phyloP scores from a whole-genome alignment of 2,797 vertebrate species.

The Halcyon leucocephala region DNA sequence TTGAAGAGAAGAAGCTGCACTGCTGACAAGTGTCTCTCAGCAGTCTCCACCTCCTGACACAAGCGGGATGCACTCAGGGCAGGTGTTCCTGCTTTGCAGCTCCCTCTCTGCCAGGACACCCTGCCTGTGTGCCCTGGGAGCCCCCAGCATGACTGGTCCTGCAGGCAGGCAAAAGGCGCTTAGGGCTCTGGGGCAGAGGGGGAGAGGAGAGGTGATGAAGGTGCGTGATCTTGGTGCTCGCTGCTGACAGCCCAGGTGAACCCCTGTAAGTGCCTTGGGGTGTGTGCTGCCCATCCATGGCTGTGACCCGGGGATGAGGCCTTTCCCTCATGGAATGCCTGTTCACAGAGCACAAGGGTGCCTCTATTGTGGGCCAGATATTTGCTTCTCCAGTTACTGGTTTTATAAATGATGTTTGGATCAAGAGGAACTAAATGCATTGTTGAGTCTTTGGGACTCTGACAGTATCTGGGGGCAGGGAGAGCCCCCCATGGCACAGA shows the following conservation, averaged over 20 bases:
- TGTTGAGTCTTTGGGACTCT: not conserved
- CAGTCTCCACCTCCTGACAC: not conserved
- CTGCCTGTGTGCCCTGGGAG: accelerated
- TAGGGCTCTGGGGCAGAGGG: not conserved
- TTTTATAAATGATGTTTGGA: not conserved
- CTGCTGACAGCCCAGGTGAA: not conserved
- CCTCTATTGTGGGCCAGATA: not conserved
- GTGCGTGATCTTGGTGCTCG: accelerated
- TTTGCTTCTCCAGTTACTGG: not conserved
- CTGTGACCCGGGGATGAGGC: not conserved
- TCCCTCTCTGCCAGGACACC: not conserved
- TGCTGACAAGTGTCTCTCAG: slow-evolving; percentile 35
- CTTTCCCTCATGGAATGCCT: not conserved
- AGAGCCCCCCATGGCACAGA: accelerated
- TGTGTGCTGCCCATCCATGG: not conserved
- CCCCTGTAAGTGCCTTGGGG: accelerated
- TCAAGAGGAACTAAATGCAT: not conserved
- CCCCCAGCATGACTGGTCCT: not conserved
- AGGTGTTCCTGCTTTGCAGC: not conserved
- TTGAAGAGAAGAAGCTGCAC: slow-evolving; percentile 64
- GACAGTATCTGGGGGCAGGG: not conserved
- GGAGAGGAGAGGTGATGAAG: not conserved
- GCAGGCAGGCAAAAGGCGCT: accelerated
- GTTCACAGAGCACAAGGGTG: not conserved
- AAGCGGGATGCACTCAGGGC: accelerated